Conservation (phyloP, 2,888 invertebrate species). For the Hirtodrosophila duncani region DNA sequence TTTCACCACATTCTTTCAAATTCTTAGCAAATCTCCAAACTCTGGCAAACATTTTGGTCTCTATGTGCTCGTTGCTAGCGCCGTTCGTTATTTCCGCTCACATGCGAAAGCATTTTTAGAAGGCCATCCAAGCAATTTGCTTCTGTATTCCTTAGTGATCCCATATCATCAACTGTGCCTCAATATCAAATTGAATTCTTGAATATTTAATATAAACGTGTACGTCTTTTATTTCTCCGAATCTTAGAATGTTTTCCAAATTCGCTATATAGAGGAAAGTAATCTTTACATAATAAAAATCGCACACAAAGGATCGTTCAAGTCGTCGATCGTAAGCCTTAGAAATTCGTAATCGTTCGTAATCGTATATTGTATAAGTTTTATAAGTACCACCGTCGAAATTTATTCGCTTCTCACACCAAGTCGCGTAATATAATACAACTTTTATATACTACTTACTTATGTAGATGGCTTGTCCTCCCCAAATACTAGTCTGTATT, state of each 20-base stretch:
- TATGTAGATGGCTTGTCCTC: slow-evolving; percentile 22
- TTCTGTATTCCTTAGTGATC: slow-evolving; percentile 51
- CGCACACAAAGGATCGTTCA: too few species aligned
- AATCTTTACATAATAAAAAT: slow-evolving; percentile 8
- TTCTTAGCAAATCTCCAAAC: slow-evolving; percentile 60
- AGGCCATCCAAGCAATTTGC: slow-evolving; percentile 32
- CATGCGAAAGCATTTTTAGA: slow-evolving; percentile 68
- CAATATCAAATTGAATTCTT: slow-evolving; percentile 45
- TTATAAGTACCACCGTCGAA: slow-evolving; percentile 73
- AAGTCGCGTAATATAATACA: slow-evolving; percentile 53
- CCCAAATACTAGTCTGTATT: slow-evolving; percentile 38
- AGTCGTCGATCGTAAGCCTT: too few species aligned
- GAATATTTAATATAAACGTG: too few species aligned
- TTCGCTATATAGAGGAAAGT: not conserved
- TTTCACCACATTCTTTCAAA: not conserved
- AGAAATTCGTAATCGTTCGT: not conserved
- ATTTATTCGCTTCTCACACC: slow-evolving; percentile 65
- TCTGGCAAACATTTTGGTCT: slow-evolving; percentile 61
- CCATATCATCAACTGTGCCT: slow-evolving; percentile 70
- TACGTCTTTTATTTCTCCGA: slow-evolving; percentile 5
- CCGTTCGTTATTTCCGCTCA: slow-evolving; percentile 65
- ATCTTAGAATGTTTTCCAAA: too few species aligned
- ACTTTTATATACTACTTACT: slow-evolving; percentile 27
- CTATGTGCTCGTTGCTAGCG: slow-evolving; percentile 59
- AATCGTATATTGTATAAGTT: slow-evolving; percentile 49